phyloP scores from a whole-genome alignment of 64 coral and sea anemone genomes.

The Hydrozoanthus tunicans region DNA sequence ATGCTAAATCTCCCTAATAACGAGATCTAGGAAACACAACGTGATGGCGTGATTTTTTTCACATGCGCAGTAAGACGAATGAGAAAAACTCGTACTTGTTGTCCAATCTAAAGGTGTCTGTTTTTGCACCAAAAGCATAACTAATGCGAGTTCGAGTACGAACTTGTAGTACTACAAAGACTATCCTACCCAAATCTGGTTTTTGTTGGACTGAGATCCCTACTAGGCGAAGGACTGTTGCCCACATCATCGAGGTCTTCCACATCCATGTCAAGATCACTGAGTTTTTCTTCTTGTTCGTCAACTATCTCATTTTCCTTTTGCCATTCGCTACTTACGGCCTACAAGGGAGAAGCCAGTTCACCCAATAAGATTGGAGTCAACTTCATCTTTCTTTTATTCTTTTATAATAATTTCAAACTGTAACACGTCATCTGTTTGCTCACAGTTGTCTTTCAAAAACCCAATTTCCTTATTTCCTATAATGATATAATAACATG shows the following conservation, averaged over 20 bases:
- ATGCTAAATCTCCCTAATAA: no score
- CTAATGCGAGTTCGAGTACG: no score
- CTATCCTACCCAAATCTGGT: not conserved
- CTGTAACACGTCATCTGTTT: no score
- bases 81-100: no score
- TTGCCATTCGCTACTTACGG: not conserved
- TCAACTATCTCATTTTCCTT: not conserved
- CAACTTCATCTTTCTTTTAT: not conserved
- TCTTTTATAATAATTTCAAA: not conserved
- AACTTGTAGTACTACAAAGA: not conserved
- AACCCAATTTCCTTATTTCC: no score
- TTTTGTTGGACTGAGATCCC: not conserved
- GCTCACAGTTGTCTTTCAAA: no score
- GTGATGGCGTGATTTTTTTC: no score
- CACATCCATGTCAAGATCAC: constrained; percentile 54
- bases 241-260: constrained; percentile 2
- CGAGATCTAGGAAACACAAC: no score
- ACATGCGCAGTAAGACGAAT: no score
- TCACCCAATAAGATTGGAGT: not conserved
- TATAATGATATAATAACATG: no score
- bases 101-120: no score
- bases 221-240: not conserved
- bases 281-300: constrained; percentile 56
- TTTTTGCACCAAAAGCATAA: no score
- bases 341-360: constrained; percentile 16